Base-by-base conservation (phyloP, 2,797 vertebrate genomes). In the Xiphorhynchus erythropygius region DNA sequence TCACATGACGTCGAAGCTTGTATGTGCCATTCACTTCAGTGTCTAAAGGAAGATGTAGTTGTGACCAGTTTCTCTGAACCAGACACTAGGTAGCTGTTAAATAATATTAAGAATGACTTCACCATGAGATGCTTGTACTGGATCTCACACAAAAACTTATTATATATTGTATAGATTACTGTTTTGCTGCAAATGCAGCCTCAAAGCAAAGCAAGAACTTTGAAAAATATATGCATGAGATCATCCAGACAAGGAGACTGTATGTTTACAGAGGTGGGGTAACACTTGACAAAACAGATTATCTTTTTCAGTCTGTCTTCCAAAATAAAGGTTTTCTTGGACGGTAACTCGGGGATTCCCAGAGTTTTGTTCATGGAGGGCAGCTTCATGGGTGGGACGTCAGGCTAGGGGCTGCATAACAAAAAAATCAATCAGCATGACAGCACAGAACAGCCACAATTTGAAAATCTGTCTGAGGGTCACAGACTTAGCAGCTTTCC, bases 271-370 rank as follows among this genome's bases (percentile, higher is more conserved):
- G 65, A 94, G 92, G 71, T 92, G 57, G 87, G 73, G 78, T 83
- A 96, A 91, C 67, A 55, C 65, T 87, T 87, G 69, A 92, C 84
- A 83, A 93, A 96, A 89, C 0, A 91, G 84, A 89, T 69, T 57
- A 75, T 89, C 78, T 81, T 83, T 83, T 85, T 83, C 71, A 67
- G 42, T 64, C 46, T 77, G 30, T 90, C 83, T 93, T 96, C 84
- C 73, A 94, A 96, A 95, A 85, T 16, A 92, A 94, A 91, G 71
- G 80, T 83, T 85, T 87, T 85, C 60, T 91, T 84, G 64, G 84
- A 85, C 13, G 3, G 82, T 47, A 93, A 65, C 57, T 93, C 11
- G 8, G 75, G 53, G 69, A 44, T 94, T 90, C 77, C 83, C 69
- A 65, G 57, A 95, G 53, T 80, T 91, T 74, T 71, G 62, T 44